Evolutionary conservation across 2,888 invertebrate genomes (phyloP).

Genomic region (Fragum whitleyi): DNA sequence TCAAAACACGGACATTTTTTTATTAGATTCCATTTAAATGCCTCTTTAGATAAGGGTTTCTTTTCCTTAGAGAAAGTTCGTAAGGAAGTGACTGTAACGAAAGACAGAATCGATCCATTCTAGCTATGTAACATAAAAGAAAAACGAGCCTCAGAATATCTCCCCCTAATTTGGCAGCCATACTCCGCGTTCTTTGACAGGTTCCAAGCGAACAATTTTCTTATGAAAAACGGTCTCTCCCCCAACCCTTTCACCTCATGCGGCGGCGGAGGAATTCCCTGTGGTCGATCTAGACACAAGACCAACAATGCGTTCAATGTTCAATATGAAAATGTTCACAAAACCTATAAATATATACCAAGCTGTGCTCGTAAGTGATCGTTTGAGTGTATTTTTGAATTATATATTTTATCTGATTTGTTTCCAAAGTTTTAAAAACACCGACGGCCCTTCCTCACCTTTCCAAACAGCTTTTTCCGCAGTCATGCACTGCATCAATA

Average conservation of each 20-base stretch:
- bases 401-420: no score
- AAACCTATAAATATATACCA: no score
- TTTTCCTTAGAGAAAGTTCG: background rate
- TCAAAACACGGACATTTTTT: no score
- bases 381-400: no score
- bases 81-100: constrained; percentile 9
- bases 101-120: constrained; percentile 24
- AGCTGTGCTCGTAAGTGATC: no score
- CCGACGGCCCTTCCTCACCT: no score
- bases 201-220: constrained; percentile 8
- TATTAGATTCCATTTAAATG: no score
- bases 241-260: background rate
- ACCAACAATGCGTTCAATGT: no score
- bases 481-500: no score
- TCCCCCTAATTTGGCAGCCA: constrained; percentile 21
- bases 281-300: background rate
- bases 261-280: background rate
- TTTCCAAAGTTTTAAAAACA: no score
- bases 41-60: constrained; percentile 14
- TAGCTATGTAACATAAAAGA: constrained; percentile 16
- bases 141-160: constrained; percentile 9
- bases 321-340: no score
- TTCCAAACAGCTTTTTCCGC: no score
- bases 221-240: background rate
- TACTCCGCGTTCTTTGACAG: background rate